A percentile compares a stretch with the other conserved stretches of the same genome.
Conservation (phyloP, 2,888 invertebrate species). For the Stegophylla sp. region DNA sequence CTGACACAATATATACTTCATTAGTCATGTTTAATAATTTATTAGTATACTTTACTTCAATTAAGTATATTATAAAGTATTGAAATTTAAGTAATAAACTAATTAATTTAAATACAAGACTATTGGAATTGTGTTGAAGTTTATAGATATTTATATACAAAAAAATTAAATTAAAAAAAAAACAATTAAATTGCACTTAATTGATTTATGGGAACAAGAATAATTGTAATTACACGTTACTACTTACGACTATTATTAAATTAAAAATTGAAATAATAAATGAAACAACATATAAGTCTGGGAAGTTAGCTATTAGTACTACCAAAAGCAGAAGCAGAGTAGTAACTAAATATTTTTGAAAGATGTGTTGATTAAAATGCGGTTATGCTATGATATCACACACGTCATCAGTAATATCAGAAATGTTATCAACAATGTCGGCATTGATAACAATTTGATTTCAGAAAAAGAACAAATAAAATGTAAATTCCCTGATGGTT, state of each 20-base stretch:
- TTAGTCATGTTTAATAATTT: constrained; percentile 43
- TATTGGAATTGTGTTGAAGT: constrained; percentile 9
- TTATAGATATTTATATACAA: not conserved
- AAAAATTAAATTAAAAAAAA: not conserved
- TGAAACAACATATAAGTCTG: constrained; percentile 27
- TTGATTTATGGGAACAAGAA: not conserved
- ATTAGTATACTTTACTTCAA: too few species aligned
- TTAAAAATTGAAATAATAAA: constrained; percentile 22
- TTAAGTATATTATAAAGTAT: not conserved
- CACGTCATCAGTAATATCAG: constrained; percentile 49
- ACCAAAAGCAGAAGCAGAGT: too few species aligned
- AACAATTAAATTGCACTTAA: constrained; percentile 44
- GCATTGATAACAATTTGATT: not conserved
- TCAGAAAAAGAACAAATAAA: not conserved
- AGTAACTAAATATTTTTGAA: too few species aligned
- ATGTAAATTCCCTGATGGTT: not conserved
- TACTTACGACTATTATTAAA: constrained; percentile 6
- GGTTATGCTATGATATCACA: constrained; percentile 7
- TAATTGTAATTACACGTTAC: not conserved
- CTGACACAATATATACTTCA: constrained; percentile 77
- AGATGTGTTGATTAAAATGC: not conserved
- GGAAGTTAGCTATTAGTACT: too few species aligned
- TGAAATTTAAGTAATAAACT: not conserved
- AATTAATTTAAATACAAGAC: not conserved
- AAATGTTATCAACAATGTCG: not conserved